Evolutionary conservation across 2,888 invertebrate species (phyloP), one percentile per base, ranked within the genome.

Genomic region (Acrobasis suavella): DNA sequence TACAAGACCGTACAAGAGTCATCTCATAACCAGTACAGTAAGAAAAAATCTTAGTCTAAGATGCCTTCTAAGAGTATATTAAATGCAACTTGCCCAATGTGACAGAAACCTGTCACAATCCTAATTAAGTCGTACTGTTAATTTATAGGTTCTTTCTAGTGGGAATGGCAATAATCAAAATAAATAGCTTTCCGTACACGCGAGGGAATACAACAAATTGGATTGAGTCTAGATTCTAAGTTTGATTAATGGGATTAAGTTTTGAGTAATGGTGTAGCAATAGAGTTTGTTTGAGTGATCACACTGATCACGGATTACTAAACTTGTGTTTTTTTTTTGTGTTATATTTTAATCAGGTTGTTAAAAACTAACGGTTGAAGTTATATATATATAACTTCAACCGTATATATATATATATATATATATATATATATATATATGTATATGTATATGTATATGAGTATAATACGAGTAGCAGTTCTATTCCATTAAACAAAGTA

Each of bases 61-160:
- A 32, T 22, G 22, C 22, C 22, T 22, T 7, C 32, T 32, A n/a
- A n/a, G n/a, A n/a, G n/a, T n/a, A 5, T 7, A 32, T 32, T 32
- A 1, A 32, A 32, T 32, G 9, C 17, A 42, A 42, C 39, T 56
- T 10, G 56, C 9, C 8, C 56, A 56, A 42, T 42, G 42, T 46
- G 17, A 56, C 5, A n/a, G 3, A 9, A 42, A 16, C 77, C 87
- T 87, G 88, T 90, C 91, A n/a, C 71, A 67, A 76, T 82, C 82
- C 84, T 91, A 91, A 91, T 91, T 91, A 91, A 91, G 89, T 85
- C 87, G 81, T 88, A 80, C 72, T 78, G 82, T 87, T 87, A 89
- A 91, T 91, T 91, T 91, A 91, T 87, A 76, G 86, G 80, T 83
- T 85, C 89, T 89, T 86, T 87, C 85, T 78, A 82, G 76, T 77